These are phyloP conservation scores for Strix uralensis DNA, from an alignment of 2,113 vertebrate genomes.

Conservation along the genomic window DNA sequence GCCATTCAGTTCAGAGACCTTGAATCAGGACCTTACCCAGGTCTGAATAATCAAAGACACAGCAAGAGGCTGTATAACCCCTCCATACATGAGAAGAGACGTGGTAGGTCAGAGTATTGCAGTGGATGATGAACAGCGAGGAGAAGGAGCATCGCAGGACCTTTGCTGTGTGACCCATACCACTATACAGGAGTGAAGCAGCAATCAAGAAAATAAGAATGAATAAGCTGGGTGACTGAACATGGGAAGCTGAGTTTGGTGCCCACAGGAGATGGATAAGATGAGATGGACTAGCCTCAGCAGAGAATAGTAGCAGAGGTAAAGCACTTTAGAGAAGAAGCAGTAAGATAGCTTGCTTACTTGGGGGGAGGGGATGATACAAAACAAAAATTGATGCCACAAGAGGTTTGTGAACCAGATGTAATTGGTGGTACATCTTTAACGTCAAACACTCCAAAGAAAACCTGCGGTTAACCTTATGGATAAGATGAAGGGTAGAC, in stretches of 20 bases:
- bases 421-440: not conserved
- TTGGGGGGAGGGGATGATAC: accelerated
- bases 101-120: not conserved
- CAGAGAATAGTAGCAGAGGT: not conserved
- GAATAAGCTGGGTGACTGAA: not conserved
- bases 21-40: not conserved
- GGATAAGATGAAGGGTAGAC: not conserved
- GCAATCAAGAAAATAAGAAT: not conserved
- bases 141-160: not conserved
- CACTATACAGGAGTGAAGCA: not conserved
- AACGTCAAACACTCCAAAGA: not conserved
- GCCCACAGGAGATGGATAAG: not conserved
- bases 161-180: accelerated
- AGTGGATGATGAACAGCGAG: not conserved
- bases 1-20: not conserved
- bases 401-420: not conserved
- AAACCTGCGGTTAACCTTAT: not conserved
- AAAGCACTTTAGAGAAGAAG: not conserved
- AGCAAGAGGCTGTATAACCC: not conserved
- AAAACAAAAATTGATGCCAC: not conserved
- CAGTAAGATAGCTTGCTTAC: not conserved
- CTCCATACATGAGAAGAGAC: not conserved
- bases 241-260: not conserved
- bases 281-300: not conserved
- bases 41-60: not conserved